phyloP scores from a whole-genome alignment of 2,113 vertebrate species.

The Melierax canorus region DNA sequence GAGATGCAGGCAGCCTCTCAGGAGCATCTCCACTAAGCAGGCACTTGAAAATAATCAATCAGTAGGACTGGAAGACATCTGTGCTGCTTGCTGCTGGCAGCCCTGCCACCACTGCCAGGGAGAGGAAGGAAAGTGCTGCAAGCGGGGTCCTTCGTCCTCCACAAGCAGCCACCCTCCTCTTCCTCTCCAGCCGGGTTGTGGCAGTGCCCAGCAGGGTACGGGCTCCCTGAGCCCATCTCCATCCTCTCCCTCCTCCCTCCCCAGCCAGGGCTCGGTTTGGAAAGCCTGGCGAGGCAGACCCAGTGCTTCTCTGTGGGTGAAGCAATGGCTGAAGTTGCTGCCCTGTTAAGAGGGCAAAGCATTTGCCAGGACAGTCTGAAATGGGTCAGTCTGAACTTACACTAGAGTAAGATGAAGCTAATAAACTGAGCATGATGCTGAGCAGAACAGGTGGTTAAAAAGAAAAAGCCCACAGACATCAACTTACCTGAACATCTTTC shows the following conservation, averaged over 20 bases:
- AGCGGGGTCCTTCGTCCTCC: not conserved
- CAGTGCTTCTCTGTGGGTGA: not conserved
- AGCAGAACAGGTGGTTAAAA: not conserved
- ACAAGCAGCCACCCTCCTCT: not conserved
- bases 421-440: not conserved
- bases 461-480: not conserved
- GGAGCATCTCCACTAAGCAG: slow-evolving; percentile 8
- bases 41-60: slow-evolving; percentile 58
- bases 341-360: no score
- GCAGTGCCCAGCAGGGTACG: not conserved
- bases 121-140: not conserved
- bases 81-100: not conserved
- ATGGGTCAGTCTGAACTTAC: not conserved
- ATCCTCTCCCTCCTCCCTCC: not conserved
- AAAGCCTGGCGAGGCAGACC: not conserved
- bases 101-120: rapidly evolving
- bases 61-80: not conserved
- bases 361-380: not conserved
- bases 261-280: not conserved
- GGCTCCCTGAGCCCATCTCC: not conserved
- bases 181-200: not conserved
- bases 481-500: not conserved
- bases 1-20: slow-evolving; percentile 10
- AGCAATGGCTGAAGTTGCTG: not conserved
- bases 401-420: not conserved